These are phyloP conservation scores for Marmota flaviventris DNA, from an alignment of 2,113 vertebrate species.

Conservation along the genomic window DNA sequence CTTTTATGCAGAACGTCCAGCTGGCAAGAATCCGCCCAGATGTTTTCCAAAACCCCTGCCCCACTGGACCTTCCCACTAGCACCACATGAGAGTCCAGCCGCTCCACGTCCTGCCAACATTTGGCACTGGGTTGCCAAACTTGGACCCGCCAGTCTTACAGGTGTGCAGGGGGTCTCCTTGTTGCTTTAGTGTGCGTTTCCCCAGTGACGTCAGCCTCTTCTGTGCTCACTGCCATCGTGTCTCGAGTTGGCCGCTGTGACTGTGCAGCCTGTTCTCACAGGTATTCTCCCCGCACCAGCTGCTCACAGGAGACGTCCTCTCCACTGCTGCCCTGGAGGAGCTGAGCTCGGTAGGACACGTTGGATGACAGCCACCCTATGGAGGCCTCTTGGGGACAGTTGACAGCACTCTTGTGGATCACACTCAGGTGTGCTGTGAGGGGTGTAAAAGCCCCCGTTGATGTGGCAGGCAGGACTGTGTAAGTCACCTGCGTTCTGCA, in stretches of 20 bases:
- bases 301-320: not conserved
- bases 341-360: not conserved
- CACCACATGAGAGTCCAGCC: not conserved
- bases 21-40: too few relatives aligned
- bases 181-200: not conserved
- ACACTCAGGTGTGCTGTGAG: not conserved
- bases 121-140: accelerated
- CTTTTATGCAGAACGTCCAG: not conserved
- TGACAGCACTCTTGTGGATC: accelerated
- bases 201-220: not conserved
- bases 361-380: accelerated
- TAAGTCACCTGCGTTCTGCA: accelerated
- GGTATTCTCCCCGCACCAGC: accelerated
- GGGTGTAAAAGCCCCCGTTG: accelerated
- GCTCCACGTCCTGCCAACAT: not conserved
- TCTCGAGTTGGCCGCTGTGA: not conserved
- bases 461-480: accelerated
- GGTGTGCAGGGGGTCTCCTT: not conserved
- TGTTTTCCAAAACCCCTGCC: too few relatives aligned
- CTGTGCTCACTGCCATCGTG: too few relatives aligned
- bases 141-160: not conserved
- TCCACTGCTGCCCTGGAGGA: not conserved
- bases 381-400: not conserved
- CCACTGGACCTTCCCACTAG: too few relatives aligned
- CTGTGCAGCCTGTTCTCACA: not conserved